These are phyloP conservation scores for Acanthosepion lycidas DNA, from an alignment of 2,888 invertebrate genomes.

Conservation along the genomic window DNA sequence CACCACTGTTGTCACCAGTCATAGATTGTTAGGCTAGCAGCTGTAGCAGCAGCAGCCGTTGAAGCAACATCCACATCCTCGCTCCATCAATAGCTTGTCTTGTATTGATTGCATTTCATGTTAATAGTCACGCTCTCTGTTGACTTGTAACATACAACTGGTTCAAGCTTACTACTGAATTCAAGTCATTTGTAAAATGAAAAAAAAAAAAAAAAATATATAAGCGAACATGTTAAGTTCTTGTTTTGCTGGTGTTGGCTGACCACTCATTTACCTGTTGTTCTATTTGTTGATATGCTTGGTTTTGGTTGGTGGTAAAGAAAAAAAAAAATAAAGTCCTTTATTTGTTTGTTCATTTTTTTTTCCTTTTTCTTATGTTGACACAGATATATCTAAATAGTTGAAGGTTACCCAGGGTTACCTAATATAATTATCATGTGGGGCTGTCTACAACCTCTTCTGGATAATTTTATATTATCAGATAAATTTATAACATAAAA, in stretches of 20 bases:
- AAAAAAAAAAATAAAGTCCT: background rate
- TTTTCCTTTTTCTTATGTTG: background rate
- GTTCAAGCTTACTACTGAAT: background rate
- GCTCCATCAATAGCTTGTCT: background rate
- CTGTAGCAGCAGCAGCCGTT: background rate
- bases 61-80: background rate
- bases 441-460: too few species aligned
- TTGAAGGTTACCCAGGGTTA: too few species aligned
- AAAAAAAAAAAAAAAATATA: background rate
- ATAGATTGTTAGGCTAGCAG: background rate
- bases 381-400: too few species aligned
- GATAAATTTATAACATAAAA: too few species aligned
- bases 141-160: background rate
- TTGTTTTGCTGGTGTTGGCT: background rate
- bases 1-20: background rate
- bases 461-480: too few species aligned
- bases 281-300: background rate
- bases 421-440: too few species aligned
- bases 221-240: background rate
- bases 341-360: background rate
- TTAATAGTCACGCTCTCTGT: constrained; percentile 33
- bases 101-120: background rate
- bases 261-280: background rate
- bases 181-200: background rate
- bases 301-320: background rate